These are phyloP conservation scores for Dissostichus mawsoni DNA, from an alignment of 2,113 vertebrate species.

Conservation along the genomic window DNA sequence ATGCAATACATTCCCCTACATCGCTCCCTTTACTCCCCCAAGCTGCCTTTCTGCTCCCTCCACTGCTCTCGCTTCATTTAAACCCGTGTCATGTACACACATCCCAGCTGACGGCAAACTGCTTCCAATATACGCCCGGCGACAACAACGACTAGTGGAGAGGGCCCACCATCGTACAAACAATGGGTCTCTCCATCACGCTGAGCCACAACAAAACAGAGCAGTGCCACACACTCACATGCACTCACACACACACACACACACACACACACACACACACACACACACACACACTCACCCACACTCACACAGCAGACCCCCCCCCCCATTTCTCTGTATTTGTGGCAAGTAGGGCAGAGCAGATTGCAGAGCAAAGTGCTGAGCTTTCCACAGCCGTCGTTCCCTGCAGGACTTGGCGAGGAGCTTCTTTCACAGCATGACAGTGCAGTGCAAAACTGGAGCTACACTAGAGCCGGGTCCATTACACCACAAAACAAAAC, in stretches of 20 bases:
- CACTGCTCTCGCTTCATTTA: slow-evolving; percentile 28
- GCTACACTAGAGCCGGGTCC: slow-evolving; percentile 55
- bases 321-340: slow-evolving; percentile 43
- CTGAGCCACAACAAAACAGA: slow-evolving; percentile 58
- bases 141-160: slow-evolving; percentile 18
- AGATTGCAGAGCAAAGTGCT: slow-evolving; percentile 81
- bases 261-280: slow-evolving; percentile 8
- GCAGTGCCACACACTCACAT: background rate
- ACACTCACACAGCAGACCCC: slow-evolving; percentile 34
- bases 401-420: slow-evolving; percentile 76
- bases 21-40: slow-evolving; percentile 17
- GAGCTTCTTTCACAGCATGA: slow-evolving; percentile 79
- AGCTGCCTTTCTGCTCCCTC: slow-evolving; percentile 11
- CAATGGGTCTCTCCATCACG: slow-evolving; percentile 31
- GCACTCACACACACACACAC: background rate
- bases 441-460: slow-evolving; percentile 77
- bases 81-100: slow-evolving; percentile 24
- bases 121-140: slow-evolving; percentile 15
- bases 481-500: slow-evolving; percentile 46
- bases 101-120: slow-evolving; percentile 38
- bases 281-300: slow-evolving; percentile 5
- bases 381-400: slow-evolving; percentile 75
- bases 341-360: slow-evolving; percentile 78
- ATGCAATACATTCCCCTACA: slow-evolving; percentile 52
- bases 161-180: slow-evolving; percentile 24